Percentiles rank a stretch among this genome's conserved stretches.
Evolutionary conservation across 2,113 vertebrate species (phyloP).

Genomic region (Pan paniscus): DNA sequence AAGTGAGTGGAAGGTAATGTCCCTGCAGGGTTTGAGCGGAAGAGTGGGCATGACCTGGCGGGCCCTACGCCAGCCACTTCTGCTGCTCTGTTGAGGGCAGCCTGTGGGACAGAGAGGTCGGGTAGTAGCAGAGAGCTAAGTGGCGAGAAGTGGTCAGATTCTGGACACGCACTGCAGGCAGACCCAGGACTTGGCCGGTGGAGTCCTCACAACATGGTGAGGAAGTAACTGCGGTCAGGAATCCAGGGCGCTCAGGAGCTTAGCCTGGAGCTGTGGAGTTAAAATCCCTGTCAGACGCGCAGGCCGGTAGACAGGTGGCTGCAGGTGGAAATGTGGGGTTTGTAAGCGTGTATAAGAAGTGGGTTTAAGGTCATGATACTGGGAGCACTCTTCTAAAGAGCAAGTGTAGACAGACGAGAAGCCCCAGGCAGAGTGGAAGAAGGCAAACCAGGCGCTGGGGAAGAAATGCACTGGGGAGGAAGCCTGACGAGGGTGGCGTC

Average conservation of each 20-base stretch:
- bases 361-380: neutral
- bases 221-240: neutral
- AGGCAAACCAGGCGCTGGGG: too few species aligned
- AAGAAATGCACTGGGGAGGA: neutral
- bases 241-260: neutral
- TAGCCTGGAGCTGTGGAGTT: neutral
- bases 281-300: neutral
- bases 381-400: neutral
- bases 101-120: neutral
- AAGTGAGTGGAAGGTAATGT: neutral
- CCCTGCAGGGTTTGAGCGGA: neutral
- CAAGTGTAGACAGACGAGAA: neutral
- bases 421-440: neutral
- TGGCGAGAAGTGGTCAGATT: neutral
- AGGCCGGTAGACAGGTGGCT: neutral
- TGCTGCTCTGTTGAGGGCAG: neutral
- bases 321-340: neutral
- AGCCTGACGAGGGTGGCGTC: neutral
- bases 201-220: neutral
- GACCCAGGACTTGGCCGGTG: neutral
- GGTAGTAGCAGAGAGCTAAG: neutral
- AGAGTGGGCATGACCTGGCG: neutral
- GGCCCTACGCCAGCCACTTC: neutral
- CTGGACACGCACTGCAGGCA: neutral
- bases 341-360: neutral